phyloP scores from a whole-genome alignment of 2,888 invertebrate species.

The Uloborus plumipes region DNA sequence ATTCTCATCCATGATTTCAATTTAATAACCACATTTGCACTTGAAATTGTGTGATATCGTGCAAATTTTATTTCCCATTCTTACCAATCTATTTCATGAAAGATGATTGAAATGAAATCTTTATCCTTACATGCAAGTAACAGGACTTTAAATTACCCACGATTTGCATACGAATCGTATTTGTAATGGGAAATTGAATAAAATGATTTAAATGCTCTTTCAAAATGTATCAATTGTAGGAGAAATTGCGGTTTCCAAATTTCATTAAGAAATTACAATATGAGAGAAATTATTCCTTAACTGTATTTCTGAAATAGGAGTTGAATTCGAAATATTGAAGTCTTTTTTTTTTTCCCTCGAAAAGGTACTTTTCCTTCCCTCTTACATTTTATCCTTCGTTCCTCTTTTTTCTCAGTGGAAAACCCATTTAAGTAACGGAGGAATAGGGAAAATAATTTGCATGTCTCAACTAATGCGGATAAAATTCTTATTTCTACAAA shows the following conservation, averaged over 20 bases:
- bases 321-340: slow-evolving; percentile 18
- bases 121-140: no score
- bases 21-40: no score
- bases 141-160: no score
- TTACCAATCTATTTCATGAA: no score
- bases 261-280: slow-evolving; percentile 59
- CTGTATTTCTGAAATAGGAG: slow-evolving; percentile 7
- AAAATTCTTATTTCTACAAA: slow-evolving; percentile 51
- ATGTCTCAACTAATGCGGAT: slow-evolving; percentile 55
- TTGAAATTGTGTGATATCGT: no score
- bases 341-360: no score
- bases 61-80: no score
- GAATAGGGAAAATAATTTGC: slow-evolving; percentile 48
- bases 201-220: slow-evolving; percentile 28
- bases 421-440: slow-evolving; percentile 22
- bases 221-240: slow-evolving; percentile 23
- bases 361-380: no score
- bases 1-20: no score
- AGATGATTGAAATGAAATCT: no score
- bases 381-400: no score
- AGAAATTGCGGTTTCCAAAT: not conserved
- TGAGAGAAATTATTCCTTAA: slow-evolving; percentile 19
- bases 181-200: slow-evolving; percentile 30
- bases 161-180: slow-evolving; percentile 35
- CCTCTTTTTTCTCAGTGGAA: slow-evolving; percentile 10